These are phyloP conservation scores for Lethrus apterus DNA, from an alignment of 1,140 invertebrate species.

Conservation along the genomic window DNA sequence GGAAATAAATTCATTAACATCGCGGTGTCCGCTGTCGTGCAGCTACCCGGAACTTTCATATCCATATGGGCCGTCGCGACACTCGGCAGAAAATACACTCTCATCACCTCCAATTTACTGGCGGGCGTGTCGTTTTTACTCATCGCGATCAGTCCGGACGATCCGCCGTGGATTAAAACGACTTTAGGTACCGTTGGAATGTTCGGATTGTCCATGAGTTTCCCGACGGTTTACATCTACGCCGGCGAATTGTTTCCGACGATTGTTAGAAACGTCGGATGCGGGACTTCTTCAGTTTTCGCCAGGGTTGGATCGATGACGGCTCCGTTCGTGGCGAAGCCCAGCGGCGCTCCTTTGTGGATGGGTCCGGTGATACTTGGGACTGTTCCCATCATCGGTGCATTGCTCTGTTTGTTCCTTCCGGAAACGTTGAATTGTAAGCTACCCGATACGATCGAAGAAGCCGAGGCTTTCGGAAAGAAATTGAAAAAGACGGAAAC, in stretches of 20 bases:
- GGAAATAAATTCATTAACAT: constrained; percentile 68
- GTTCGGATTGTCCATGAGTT: constrained; percentile 58
- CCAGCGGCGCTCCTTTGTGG: constrained; percentile 42
- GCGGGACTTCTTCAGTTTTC: constrained; percentile 59
- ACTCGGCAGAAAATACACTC: constrained; percentile 56
- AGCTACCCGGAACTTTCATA: constrained; percentile 61
- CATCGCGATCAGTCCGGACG: constrained; percentile 48
- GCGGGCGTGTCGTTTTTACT: constrained; percentile 57
- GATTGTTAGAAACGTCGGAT: constrained; percentile 56
- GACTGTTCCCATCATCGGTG: constrained; percentile 54
- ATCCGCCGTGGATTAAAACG: constrained; percentile 44
- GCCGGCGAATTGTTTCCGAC: constrained; percentile 63
- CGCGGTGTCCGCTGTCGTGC: constrained; percentile 57
- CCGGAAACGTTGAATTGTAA: constrained; percentile 68
- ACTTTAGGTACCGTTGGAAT: constrained; percentile 54
- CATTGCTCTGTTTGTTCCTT: constrained; percentile 55
- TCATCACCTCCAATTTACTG: constrained; percentile 54
- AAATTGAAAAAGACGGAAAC: constrained; percentile 17
- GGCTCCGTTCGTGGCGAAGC: constrained; percentile 53
- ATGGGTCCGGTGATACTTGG: constrained; percentile 64
- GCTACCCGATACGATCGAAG: constrained; percentile 69
- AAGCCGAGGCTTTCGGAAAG: constrained; percentile 62
- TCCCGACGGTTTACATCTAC: constrained; percentile 60
- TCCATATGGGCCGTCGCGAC: constrained; percentile 57
- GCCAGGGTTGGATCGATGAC: constrained; percentile 60